phyloP scores from a whole-genome alignment of 2,797 vertebrate species.

The Thamnophis elegans region DNA sequence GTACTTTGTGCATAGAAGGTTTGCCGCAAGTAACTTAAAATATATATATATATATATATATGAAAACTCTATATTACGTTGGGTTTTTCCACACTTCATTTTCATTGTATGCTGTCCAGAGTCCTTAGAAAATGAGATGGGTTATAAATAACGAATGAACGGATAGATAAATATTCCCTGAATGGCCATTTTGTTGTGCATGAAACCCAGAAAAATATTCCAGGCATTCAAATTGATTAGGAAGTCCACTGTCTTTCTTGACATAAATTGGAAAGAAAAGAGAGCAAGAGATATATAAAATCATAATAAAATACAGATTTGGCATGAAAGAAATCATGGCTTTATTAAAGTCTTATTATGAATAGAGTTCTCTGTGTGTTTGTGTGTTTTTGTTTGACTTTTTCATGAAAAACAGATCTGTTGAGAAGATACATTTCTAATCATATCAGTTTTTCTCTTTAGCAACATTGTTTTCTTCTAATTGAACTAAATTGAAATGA shows the following conservation, averaged over 20 bases:
- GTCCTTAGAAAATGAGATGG: background rate
- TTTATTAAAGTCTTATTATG: background rate
- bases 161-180: background rate
- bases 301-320: background rate
- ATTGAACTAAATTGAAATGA: background rate
- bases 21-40: background rate
- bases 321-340: background rate
- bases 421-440: background rate
- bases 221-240: background rate
- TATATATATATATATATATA: background rate
- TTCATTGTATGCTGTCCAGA: background rate
- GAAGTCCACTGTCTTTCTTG: background rate
- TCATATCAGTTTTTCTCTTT: background rate
- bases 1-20: background rate
- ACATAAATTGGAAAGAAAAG: background rate
- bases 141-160: background rate
- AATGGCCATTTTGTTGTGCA: background rate
- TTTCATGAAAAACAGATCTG: background rate
- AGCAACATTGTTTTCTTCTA: background rate
- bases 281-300: background rate
- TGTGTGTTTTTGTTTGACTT: background rate
- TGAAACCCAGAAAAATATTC: background rate
- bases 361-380: background rate
- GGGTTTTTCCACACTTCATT: background rate
- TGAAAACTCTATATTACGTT: background rate